These are phyloP conservation scores for Andrena hattorfiana DNA, from an alignment of 2,888 invertebrate genomes.

Conservation along the genomic window DNA sequence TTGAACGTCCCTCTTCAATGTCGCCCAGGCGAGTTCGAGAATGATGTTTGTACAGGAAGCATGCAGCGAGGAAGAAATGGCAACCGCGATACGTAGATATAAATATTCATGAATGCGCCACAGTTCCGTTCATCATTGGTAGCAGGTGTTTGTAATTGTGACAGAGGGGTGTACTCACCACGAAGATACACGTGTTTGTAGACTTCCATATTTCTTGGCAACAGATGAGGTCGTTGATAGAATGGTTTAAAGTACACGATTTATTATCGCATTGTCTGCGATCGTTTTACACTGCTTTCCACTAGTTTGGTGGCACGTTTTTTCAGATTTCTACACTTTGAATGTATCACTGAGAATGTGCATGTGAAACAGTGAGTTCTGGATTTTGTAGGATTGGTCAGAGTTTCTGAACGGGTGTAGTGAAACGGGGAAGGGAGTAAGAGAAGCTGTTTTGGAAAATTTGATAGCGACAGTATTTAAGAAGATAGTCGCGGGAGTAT, in stretches of 20 bases:
- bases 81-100: background rate
- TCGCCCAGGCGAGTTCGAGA: slow-evolving; percentile 36
- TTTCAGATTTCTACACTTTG: background rate
- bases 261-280: background rate
- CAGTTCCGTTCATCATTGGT: background rate
- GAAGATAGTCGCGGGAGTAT: background rate
- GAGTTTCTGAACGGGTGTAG: background rate
- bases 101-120: slow-evolving; percentile 32
- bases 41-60: slow-evolving; percentile 7
- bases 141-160: background rate
- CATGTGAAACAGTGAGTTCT: background rate
- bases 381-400: background rate
- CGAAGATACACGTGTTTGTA: background rate
- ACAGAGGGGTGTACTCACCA: background rate
- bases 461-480: background rate
- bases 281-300: background rate
- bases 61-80: slow-evolving; percentile 16
- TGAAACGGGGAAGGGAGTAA: background rate
- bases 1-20: slow-evolving; percentile 43
- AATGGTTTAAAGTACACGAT: background rate
- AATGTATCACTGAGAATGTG: background rate
- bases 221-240: background rate
- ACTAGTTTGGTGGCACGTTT: background rate
- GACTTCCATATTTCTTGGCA: slow-evolving; percentile 2
- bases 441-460: background rate